phyloP scores from a whole-genome alignment of 2,888 invertebrate species.

The Stratiomys singularior region DNA sequence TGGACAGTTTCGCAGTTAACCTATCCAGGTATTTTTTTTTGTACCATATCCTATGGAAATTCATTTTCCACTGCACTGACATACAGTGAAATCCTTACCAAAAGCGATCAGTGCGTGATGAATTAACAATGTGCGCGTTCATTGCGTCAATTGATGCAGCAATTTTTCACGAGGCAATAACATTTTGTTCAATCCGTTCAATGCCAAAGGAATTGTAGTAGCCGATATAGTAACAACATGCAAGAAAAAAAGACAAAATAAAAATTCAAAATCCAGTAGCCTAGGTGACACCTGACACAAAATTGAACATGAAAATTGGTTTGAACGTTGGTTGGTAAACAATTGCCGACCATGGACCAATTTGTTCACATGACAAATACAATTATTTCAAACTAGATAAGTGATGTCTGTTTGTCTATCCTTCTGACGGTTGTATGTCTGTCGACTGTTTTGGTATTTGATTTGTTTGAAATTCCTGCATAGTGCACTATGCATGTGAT shows the following conservation, averaged over 20 bases:
- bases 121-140: too few species aligned
- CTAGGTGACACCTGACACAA: constrained; percentile 43
- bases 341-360: constrained; percentile 47
- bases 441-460: constrained; percentile 1
- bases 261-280: background rate
- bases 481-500: too few species aligned
- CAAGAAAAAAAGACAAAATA: background rate
- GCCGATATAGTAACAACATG: background rate
- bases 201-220: background rate
- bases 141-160: too few species aligned
- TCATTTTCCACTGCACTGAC: too few species aligned
- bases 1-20: too few species aligned
- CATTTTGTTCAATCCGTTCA: background rate
- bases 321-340: background rate
- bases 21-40: too few species aligned
- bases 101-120: too few species aligned
- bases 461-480: too few species aligned
- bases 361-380: constrained; percentile 49
- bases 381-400: constrained; percentile 41
- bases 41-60: too few species aligned
- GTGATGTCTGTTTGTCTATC: constrained; percentile 18
- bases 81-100: too few species aligned
- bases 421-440: constrained; percentile 8
- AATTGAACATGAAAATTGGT: constrained; percentile 48
- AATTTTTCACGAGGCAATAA: too few species aligned